A percentile compares a stretch with the other conserved stretches of the same genome.
phyloP scores from a whole-genome alignment of 2,888 invertebrate genomes.

The Hydrotaea cyrtoneurina region DNA sequence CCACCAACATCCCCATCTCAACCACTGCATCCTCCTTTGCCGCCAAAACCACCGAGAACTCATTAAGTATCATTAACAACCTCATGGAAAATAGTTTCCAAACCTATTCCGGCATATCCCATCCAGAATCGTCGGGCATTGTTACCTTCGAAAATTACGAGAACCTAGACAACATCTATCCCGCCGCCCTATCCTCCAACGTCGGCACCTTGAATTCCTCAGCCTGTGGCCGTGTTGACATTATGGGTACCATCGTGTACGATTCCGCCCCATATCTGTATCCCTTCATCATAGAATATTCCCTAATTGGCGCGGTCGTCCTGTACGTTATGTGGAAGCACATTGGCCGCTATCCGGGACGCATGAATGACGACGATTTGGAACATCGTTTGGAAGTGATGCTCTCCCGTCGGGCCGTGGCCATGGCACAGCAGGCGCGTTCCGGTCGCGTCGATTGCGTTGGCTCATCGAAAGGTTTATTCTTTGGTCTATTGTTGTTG shows the following conservation, averaged over 20 bases:
- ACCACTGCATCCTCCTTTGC: slow-evolving; percentile 66
- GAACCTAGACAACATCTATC: slow-evolving; percentile 83
- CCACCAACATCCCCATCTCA: slow-evolving; percentile 53
- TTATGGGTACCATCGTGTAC: slow-evolving; percentile 95
- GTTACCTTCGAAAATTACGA: slow-evolving; percentile 81
- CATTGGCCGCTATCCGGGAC: slow-evolving; percentile 92
- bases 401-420: slow-evolving; percentile 92
- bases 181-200: slow-evolving; percentile 83
- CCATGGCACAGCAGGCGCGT: slow-evolving; percentile 91
- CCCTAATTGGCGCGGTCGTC: slow-evolving; percentile 96
- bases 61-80: slow-evolving; percentile 78
- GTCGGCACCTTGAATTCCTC: slow-evolving; percentile 82
- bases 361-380: slow-evolving; percentile 90
- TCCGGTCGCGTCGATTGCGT: slow-evolving; percentile 95
- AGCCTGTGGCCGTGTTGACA: slow-evolving; percentile 91
- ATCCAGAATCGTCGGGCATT: slow-evolving; percentile 76
- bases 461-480: slow-evolving; percentile 95
- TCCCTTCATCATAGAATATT: slow-evolving; percentile 97
- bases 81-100: slow-evolving; percentile 80
- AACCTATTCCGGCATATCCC: slow-evolving; percentile 79
- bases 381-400: slow-evolving; percentile 94
- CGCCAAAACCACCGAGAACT: slow-evolving; percentile 75
- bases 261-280: slow-evolving; percentile 97
- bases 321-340: slow-evolving; percentile 98
- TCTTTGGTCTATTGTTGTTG: slow-evolving; percentile 93